Conservation (phyloP, 2,888 invertebrate species). For the Callosobruchus maculatus region DNA sequence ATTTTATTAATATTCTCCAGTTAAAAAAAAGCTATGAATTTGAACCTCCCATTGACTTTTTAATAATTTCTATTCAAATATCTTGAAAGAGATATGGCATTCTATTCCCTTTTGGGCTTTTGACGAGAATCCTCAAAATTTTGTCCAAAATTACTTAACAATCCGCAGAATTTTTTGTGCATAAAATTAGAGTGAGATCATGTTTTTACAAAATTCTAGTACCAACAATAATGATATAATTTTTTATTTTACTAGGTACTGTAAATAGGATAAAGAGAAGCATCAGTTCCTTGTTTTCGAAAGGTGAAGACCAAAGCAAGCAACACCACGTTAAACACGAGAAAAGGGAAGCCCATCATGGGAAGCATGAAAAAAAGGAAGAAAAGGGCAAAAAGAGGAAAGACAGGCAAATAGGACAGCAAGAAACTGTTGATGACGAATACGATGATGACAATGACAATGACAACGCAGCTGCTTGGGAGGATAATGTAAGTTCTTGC, state of each 20-base stretch:
- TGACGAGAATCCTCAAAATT: too few relatives aligned
- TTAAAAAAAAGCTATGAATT: too few relatives aligned
- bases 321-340: slow-evolving; percentile 8
- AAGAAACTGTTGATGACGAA: slow-evolving; percentile 8
- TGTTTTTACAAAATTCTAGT: too few relatives aligned
- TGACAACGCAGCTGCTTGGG: slow-evolving; percentile 16
- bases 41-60: too few relatives aligned
- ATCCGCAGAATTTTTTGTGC: too few relatives aligned
- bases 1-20: too few relatives aligned
- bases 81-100: too few relatives aligned
- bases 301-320: slow-evolving; percentile 17
- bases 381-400: slow-evolving; percentile 25
- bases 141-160: too few relatives aligned
- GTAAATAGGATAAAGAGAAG: slow-evolving; percentile 48
- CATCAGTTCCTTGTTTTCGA: slow-evolving; percentile 31
- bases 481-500: background rate
- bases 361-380: slow-evolving; percentile 34
- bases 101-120: too few relatives aligned
- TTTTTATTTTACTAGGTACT: slow-evolving; percentile 14
- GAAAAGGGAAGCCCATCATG: slow-evolving; percentile 9
- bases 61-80: too few relatives aligned
- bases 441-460: slow-evolving; percentile 39
- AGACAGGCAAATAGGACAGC: slow-evolving; percentile 19
- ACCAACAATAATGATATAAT: background rate
- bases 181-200: too few relatives aligned